A percentile compares a stretch with the other conserved stretches of the same genome.
These are phyloP conservation scores for Drosophila simulans DNA, from an alignment of 1,140 invertebrate species.

Conservation along the genomic window DNA sequence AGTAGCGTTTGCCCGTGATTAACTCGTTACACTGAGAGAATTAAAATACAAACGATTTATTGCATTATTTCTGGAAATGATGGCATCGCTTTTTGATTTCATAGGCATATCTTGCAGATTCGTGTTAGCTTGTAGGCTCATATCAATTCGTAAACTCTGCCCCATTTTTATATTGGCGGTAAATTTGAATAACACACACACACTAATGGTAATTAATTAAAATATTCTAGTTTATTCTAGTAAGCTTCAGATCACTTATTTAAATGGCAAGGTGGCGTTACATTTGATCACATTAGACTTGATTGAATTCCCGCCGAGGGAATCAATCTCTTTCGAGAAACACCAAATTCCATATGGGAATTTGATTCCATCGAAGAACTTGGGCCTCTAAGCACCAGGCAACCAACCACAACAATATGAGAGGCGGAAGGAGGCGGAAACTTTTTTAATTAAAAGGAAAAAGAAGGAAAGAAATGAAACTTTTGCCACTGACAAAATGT, in stretches of 20 bases:
- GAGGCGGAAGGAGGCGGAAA: conserved; percentile 32
- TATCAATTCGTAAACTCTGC: too few relatives aligned
- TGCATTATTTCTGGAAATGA: too few relatives aligned
- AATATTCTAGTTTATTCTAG: neutral
- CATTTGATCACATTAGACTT: neutral
- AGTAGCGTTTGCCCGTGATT: too few relatives aligned
- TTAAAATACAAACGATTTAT: too few relatives aligned
- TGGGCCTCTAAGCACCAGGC: conserved; percentile 20
- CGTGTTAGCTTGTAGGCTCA: too few relatives aligned
- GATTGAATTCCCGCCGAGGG: conserved; percentile 10
- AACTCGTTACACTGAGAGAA: too few relatives aligned
- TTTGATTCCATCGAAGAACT: conserved; percentile 23
- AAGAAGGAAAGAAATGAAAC: conserved; percentile 29
- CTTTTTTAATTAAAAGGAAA: conserved; percentile 67
- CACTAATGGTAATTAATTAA: too few relatives aligned
- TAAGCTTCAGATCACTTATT: neutral
- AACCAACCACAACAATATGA: conserved; percentile 38
- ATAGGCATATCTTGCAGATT: too few relatives aligned
- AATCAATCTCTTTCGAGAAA: neutral
- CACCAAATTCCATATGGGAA: conserved; percentile 14
- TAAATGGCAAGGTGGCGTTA: neutral
- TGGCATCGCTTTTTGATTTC: too few relatives aligned
- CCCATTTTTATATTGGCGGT: too few relatives aligned
- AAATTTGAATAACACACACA: neutral
- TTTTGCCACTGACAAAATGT: conserved; percentile 50